Percentiles rank a stretch among this genome's conserved stretches.
Conservation (phyloP, 2,113 vertebrate genomes). For the Eulemur rufifrons region DNA sequence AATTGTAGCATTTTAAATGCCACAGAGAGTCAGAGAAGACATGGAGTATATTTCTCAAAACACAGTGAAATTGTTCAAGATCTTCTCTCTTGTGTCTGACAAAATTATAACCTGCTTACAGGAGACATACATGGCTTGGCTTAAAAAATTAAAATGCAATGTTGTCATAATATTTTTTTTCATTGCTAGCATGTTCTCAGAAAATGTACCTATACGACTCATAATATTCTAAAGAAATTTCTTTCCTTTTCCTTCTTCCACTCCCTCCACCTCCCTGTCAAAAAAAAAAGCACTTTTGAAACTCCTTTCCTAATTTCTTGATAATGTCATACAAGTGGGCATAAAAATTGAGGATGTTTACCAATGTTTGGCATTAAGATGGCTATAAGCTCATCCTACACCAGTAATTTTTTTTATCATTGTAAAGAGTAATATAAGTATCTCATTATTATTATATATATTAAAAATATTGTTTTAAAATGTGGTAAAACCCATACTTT, state of each 20-base stretch:
- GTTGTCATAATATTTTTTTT: constrained; percentile 1
- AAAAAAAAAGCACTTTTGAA: background rate
- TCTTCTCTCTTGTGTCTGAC: too few relatives aligned
- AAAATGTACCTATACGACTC: background rate
- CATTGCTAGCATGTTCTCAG: background rate
- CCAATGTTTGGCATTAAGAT: background rate
- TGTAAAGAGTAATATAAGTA: background rate
- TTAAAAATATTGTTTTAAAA: background rate
- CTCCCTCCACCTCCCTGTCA: rapidly evolving
- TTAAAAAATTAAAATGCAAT: constrained; percentile 15
- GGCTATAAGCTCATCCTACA: background rate
- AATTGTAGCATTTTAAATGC: background rate
- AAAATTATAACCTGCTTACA: constrained; percentile 29
- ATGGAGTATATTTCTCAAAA: background rate
- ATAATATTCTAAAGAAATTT: constrained; percentile 13
- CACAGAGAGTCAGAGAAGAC: background rate
- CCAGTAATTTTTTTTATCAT: background rate
- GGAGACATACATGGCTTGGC: background rate
- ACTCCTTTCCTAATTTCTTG: background rate
- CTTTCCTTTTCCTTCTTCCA: background rate
- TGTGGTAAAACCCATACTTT: background rate
- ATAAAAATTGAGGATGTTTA: background rate
- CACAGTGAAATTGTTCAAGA: background rate
- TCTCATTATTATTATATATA: background rate
- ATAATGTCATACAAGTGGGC: background rate